phyloP scores from a whole-genome alignment of 2,113 vertebrate genomes.

The Coturnix japonica region DNA sequence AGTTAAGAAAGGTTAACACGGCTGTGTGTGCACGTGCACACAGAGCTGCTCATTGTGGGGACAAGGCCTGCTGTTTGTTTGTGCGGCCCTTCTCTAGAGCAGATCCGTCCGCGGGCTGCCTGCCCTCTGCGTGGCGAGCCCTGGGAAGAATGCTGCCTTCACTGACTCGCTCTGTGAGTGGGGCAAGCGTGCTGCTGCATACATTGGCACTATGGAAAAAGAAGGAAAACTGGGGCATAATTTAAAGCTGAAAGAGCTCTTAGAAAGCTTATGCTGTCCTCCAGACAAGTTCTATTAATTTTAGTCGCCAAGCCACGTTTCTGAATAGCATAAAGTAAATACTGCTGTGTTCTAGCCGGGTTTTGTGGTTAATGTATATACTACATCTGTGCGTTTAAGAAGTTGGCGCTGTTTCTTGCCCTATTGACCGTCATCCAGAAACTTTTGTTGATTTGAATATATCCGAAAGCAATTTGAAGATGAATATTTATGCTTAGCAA shows the following conservation, averaged over 20 bases:
- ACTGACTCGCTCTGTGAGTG: background rate
- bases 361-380: background rate
- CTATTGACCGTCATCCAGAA: background rate
- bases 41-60: background rate
- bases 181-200: background rate
- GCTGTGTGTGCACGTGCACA: accelerated
- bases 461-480: conserved; percentile 35
- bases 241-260: conserved; percentile 50
- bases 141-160: conserved; percentile 3
- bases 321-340: conserved; percentile 58
- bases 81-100: background rate
- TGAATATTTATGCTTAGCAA: conserved; percentile 27
- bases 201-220: background rate
- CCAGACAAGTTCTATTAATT: conserved; percentile 53
- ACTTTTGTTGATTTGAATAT: conserved; percentile 44
- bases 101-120: conserved; percentile 3
- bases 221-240: background rate
- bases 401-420: conserved; percentile 3
- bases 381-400: conserved; percentile 11
- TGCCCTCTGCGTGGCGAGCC: background rate
- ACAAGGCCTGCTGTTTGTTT: background rate
- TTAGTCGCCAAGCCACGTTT: conserved; percentile 40
- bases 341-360: conserved; percentile 31
- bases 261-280: conserved; percentile 26
- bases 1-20: background rate